Evolutionary conservation across 2,888 invertebrate species (phyloP), one percentile per base, ranked within the genome.

Genomic region (Fabriciana adippe): DNA sequence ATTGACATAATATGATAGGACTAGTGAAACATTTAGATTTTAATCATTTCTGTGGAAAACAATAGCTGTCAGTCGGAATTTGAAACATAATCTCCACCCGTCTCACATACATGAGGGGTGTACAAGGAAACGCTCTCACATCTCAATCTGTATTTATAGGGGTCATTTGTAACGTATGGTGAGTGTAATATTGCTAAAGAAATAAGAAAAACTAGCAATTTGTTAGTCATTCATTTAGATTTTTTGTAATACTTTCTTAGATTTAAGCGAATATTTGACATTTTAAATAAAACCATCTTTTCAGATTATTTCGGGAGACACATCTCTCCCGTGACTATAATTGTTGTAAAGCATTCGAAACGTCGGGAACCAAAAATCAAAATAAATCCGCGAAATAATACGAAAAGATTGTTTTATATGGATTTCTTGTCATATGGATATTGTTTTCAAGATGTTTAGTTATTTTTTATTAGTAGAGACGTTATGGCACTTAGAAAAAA

Each of bases 41-140:
- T 11, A 41, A 8, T 41, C 8, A 41, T 41, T 41, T 41, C 35
- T 2, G 11, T 11, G 35, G 35, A 11, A 11, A 41, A 41, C 35
- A 41, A 41, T 41, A 41, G 35, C 35, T 41, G 35, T 41, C 35
- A 41, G 53, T 26, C 16, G 16, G 47, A 54, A 45, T 65, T 59
- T 60, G 18, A 35, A 41, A 18, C 41, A 55, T 60, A 62, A 54
- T 57, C 54, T 61, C 55, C 53, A 41, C 21, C 53, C 64, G 53
- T 59, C 67, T 63, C 67, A 66, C 72, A 64, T 60, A 54, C 72
- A 69, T 62, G 70, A 66, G 55, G 55, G 26, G 56, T 15, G 48
- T 69, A 79, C 79, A 79, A 72, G 73, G 71, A 72, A 78, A 77
- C 63, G 79, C 79, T 78, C 74, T 78, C 74, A 76, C 71, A 72